Conservation (phyloP, 2,797 vertebrate species). For the Scolopax rusticola region DNA sequence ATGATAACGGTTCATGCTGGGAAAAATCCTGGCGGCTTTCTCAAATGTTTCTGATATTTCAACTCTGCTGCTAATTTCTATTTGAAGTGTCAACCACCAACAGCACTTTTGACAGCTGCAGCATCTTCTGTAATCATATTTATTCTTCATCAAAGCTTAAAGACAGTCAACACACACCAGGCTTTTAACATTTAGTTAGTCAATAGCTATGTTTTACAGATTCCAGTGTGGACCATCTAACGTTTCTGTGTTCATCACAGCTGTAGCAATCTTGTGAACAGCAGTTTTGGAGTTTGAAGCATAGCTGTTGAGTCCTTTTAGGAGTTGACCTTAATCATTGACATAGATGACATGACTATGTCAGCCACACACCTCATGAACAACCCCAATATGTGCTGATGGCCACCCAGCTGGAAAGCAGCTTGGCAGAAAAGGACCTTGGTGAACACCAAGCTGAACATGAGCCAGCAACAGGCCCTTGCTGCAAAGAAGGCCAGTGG, state of each 20-base stretch:
- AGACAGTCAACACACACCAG: background rate
- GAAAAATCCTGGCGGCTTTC: constrained; percentile 15
- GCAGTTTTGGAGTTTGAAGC: background rate
- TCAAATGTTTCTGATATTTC: constrained; percentile 40
- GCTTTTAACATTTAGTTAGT: background rate
- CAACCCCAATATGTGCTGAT: background rate
- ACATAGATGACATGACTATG: background rate
- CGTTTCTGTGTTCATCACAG: background rate
- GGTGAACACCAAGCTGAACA: background rate
- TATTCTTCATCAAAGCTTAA: constrained; percentile 26
- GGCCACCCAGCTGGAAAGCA: background rate
- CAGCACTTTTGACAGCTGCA: constrained; percentile 37
- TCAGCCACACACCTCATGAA: background rate
- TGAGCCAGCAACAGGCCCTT: background rate
- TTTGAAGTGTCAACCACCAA: constrained; percentile 23
- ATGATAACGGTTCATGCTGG: constrained; percentile 4
- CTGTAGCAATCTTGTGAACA: background rate
- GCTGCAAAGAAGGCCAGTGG: background rate
- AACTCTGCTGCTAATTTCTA: constrained; percentile 13
- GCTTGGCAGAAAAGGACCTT: background rate
- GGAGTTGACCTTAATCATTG: background rate
- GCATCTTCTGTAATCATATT: constrained; percentile 28
- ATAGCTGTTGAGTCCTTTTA: background rate
- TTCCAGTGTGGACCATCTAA: background rate
- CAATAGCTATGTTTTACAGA: background rate